Evolutionary conservation across 1,140 invertebrate species (phyloP), one percentile per base, ranked within the genome.

Genomic region (Drosophila ohnishii): DNA sequence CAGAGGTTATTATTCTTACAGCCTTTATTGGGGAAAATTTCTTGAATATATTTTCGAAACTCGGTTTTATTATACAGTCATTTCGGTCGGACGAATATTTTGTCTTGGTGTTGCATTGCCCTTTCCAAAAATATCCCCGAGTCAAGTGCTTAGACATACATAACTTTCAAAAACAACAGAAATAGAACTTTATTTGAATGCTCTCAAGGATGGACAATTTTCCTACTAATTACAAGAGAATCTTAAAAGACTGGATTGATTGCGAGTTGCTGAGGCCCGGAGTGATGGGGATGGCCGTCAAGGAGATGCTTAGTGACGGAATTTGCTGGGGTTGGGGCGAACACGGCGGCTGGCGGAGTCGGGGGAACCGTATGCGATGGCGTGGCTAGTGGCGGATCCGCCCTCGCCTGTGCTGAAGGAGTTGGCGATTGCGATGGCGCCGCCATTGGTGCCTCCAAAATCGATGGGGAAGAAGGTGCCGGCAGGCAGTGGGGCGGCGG

Each of bases 391-490:
- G 40, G 95, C 95, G 0, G 95, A 93, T 22, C 94, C 95, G 56
- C 94, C 94, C 72, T 93, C 93, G 16, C 94, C 95, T 30, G 94
- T 95, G 92, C 94, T 95, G 91, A 94, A 95, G 53, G 94, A 94
- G 90, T 95, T 95, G 50, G 95, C 95, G 40, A 94, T 93, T 42
- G 94, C 94, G 9, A 94, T 95, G n/a, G 93, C 93, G 16, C 92
- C 92, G 42, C 91, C 92, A 34, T 70, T 82, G 59, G 93, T 93
- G 28, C 93, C 93, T 19, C 92, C 92, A 58, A 95, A 95, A 75
- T 94, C 92, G 81, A 95, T 94, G 5, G 94, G 94, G 92, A 95
- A 95, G 91, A 93, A 95, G 2, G 93, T 93, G 42, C 93, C 93
- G 25, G 90, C 92, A n/a, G 89, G 80, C 51, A 91, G 72, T 5